Percentiles rank a stretch among this genome's conserved stretches.
Evolutionary conservation across 64 coral and sea anemone genomes (phyloP).

Genomic region (Stichodactyla mertensii): DNA sequence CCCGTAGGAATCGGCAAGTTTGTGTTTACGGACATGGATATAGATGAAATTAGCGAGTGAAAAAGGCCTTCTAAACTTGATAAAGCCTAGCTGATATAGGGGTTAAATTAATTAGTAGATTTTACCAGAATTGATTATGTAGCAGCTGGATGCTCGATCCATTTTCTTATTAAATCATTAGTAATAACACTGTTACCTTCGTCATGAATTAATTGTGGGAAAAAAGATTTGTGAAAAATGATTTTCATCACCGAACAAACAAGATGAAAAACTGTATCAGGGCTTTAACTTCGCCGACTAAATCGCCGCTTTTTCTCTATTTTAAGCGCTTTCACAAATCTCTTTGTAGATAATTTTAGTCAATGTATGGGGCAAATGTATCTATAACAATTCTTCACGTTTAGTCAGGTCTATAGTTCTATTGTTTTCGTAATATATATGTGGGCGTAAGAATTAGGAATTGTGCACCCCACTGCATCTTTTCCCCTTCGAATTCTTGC

Average conservation of each 20-base stretch:
- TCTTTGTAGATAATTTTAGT: not conserved
- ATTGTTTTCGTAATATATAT: slow-evolving; percentile 5
- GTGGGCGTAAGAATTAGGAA: slow-evolving; percentile 17
- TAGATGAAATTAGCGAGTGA: slow-evolving; percentile 1
- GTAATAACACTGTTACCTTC: slow-evolving; percentile 28
- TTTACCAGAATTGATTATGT: slow-evolving; percentile 27
- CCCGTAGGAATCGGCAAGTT: not conserved
- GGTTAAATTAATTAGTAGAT: slow-evolving; percentile 13
- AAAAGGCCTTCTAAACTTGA: slow-evolving; percentile 12
- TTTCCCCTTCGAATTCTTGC: not conserved
- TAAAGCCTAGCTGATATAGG: slow-evolving; percentile 1
- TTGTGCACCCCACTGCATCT: slow-evolving; percentile 10
- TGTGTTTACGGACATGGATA: not conserved
- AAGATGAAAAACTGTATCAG: not conserved
- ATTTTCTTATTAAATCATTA: slow-evolving; percentile 33
- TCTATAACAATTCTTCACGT: not conserved
- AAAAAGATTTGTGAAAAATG: too few species aligned
- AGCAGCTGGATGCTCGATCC: slow-evolving; percentile 9
- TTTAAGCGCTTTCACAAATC: not conserved
- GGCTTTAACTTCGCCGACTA: not conserved
- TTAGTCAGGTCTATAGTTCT: not conserved
- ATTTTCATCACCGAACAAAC: not conserved
- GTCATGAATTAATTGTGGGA: slow-evolving; percentile 16
- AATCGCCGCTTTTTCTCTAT: not conserved
- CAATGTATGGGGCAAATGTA: slow-evolving; percentile 2